Evolutionary conservation across 1,140 invertebrate species (phyloP), one percentile per base, ranked within the genome.

Genomic region (Agraylea sexmaculata): DNA sequence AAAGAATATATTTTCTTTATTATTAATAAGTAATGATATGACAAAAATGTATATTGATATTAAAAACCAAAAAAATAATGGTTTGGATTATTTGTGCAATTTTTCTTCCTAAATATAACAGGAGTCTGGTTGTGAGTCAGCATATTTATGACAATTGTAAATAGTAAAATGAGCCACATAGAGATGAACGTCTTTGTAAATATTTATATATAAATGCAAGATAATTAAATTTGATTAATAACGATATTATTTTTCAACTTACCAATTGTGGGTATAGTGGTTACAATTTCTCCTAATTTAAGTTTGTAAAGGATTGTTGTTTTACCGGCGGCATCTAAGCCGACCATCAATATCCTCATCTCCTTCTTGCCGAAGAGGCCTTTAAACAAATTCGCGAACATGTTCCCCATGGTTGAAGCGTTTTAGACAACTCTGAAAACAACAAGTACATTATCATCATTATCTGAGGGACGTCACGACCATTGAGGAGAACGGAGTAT

Each of bases 231-330:
- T 6, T 18, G 34, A 23, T n/a, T 13, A 27, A 6, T 7, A 42
- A 19, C 4, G 10, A 2, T 23, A n/a, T n/a, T n/a, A n/a, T n/a
- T n/a, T n/a, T n/a, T n/a, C 36, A 45, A 70, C 77, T 83, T 63
- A 92, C 92, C 93, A 78, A 98, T 97, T 54, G 94, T 99, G 53
- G 93, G 94, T 77, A 99, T 98, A 56, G 94, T 98, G 60, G 92
- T 97, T 55, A 98, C 92, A 74, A 98, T 94, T 87, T 98, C 94
- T 63, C 93, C 93, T 74, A 98, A 80, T 80, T 98, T 97, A 62
- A 99, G 78, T 80, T 97, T 97, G 77, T 98, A 97, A 69, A 98
- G 76, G 70, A 98, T 98, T 69, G 94, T 98, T 57, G 94, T 98
- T 83, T 98, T 98, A 74, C 94, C 94, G 70, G 94, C 94, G 57